Percentiles rank a stretch among this genome's conserved stretches.
Evolutionary conservation across 2,113 vertebrate species (phyloP).

Genomic region (Halichoerus grypus): DNA sequence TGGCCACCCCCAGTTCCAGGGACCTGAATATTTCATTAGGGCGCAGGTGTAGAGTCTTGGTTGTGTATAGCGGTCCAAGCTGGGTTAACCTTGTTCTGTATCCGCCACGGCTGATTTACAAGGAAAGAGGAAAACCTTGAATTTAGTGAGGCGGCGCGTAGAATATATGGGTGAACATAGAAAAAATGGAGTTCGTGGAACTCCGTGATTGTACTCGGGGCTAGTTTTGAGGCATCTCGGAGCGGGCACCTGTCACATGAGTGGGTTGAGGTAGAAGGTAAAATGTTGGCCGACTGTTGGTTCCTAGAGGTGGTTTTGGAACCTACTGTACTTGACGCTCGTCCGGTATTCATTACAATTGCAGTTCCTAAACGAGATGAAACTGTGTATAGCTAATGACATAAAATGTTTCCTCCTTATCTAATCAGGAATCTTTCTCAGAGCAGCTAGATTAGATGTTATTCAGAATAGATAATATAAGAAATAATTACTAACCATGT

Average conservation of each 20-base stretch:
- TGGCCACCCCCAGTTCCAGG: background rate
- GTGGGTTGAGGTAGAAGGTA: slow-evolving; percentile 30
- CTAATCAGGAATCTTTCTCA: slow-evolving; percentile 85
- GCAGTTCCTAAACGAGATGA: slow-evolving; percentile 81
- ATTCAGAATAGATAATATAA: slow-evolving; percentile 83
- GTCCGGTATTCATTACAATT: slow-evolving; percentile 84
- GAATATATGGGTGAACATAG: background rate
- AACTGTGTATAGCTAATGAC: slow-evolving; percentile 86
- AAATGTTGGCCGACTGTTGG: background rate
- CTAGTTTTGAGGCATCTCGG: background rate
- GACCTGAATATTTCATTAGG: slow-evolving; percentile 40
- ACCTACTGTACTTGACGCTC: slow-evolving; percentile 76
- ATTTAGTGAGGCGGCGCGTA: slow-evolving; percentile 33
- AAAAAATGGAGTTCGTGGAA: background rate
- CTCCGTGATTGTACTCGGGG: background rate
- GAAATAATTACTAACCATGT: slow-evolving; percentile 85
- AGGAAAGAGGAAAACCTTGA: slow-evolving; percentile 37
- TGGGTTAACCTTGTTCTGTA: slow-evolving; percentile 17
- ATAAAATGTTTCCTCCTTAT: slow-evolving; percentile 85
- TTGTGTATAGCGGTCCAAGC: background rate
- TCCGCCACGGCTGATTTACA: background rate
- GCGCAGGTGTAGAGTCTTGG: background rate
- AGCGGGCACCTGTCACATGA: background rate
- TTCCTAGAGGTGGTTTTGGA: slow-evolving; percentile 49
- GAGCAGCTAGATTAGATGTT: slow-evolving; percentile 86